phyloP scores from a whole-genome alignment of 2,888 invertebrate genomes.

The Dryobotodes eremita region DNA sequence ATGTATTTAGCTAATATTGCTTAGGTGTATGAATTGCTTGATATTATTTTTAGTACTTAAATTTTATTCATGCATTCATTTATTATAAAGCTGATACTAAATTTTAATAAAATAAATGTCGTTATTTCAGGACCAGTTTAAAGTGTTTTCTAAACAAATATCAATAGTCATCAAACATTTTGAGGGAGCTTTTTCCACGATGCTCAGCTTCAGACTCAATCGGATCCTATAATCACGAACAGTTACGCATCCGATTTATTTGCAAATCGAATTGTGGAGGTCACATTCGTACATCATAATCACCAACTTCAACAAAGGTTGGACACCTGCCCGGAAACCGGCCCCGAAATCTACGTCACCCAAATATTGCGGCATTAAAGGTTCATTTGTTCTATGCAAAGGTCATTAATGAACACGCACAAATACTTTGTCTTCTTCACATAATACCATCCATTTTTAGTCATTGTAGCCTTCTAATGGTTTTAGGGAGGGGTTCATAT shows the following conservation, averaged over 20 bases:
- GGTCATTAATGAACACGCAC: conserved; percentile 56
- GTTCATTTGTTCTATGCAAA: conserved; percentile 45
- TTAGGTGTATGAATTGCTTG: conserved; percentile 43
- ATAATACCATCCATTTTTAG: conserved; percentile 50
- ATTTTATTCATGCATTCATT: conserved; percentile 6
- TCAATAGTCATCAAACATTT: not conserved
- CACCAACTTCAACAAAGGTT: conserved; percentile 37
- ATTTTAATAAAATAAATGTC: not conserved
- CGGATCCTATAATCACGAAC: not conserved
- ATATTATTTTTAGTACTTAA: conserved; percentile 17
- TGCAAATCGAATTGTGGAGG: conserved; percentile 2
- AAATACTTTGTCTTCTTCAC: conserved; percentile 47
- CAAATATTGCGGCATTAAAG: conserved; percentile 38
- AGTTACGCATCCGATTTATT: not conserved
- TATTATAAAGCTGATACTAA: not conserved
- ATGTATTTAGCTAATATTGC: conserved; percentile 52
- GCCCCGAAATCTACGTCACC: conserved; percentile 36
- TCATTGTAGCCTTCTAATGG: conserved; percentile 37
- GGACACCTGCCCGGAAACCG: conserved; percentile 42
- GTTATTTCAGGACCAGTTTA: not conserved
- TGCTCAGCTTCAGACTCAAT: not conserved
- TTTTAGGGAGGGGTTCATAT: conserved; percentile 39
- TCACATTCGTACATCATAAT: conserved; percentile 19
- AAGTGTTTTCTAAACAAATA: not conserved
- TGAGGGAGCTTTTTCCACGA: not conserved